phyloP scores from a whole-genome alignment of 1,140 invertebrate species.

The Plodia interpunctella region DNA sequence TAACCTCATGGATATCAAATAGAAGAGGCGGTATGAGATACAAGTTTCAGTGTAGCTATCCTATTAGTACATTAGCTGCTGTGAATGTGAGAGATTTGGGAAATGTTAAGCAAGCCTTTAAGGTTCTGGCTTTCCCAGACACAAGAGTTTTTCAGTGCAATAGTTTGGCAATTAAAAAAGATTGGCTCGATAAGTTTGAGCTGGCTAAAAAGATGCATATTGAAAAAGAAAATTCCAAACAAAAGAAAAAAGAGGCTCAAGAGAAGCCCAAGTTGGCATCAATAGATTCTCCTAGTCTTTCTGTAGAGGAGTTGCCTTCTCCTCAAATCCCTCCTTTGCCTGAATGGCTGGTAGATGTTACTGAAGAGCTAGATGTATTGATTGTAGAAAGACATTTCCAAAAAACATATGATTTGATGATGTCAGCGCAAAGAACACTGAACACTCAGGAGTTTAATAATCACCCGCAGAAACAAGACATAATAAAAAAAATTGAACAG shows the following conservation, averaged over 20 bases:
- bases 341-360: conserved; percentile 94
- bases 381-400: conserved; percentile 99
- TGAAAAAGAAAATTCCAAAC: conserved; percentile 82
- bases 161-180: conserved; percentile 91
- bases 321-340: conserved; percentile 80
- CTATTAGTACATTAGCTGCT: conserved; percentile 93
- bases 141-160: conserved; percentile 95
- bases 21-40: conserved; percentile 89
- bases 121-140: conserved; percentile 95
- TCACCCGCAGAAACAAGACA: conserved; percentile 58
- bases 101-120: conserved; percentile 94
- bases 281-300: conserved; percentile 67
- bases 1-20: conserved; percentile 83
- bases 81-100: conserved; percentile 97
- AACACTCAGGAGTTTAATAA: conserved; percentile 66
- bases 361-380: conserved; percentile 96
- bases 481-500: conserved; percentile 80
- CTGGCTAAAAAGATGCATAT: conserved; percentile 91
- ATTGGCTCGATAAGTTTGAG: conserved; percentile 97
- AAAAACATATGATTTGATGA: conserved; percentile 92
- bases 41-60: conserved; percentile 93
- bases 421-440: conserved; percentile 73
- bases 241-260: conserved; percentile 73
- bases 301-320: conserved; percentile 74
- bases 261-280: conserved; percentile 63